Conservation (phyloP, 2,113 vertebrate species). For the Chaenogobius annularis region DNA sequence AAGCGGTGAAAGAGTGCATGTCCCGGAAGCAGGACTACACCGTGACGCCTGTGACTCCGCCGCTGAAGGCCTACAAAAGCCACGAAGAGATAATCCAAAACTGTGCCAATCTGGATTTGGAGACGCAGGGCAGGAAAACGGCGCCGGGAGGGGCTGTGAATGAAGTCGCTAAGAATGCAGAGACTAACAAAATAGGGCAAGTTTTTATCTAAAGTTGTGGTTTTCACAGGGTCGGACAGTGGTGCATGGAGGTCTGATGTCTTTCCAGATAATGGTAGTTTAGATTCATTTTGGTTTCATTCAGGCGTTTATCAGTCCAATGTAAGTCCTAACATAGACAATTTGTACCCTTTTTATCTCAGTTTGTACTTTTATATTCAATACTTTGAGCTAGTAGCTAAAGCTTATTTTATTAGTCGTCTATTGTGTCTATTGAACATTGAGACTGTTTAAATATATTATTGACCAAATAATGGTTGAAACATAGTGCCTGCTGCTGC, state of each 20-base stretch:
- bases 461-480: too few relatives aligned
- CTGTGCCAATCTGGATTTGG: conserved; percentile 76
- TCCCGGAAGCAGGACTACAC: conserved; percentile 76
- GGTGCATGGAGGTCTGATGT: background rate
- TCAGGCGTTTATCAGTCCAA: background rate
- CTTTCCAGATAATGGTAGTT: background rate
- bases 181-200: conserved; percentile 65
- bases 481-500: too few relatives aligned
- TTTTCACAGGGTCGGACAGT: background rate
- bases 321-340: background rate
- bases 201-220: conserved; percentile 68
- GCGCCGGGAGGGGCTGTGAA: conserved; percentile 29
- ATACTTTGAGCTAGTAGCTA: background rate
- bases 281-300: background rate
- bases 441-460: too few relatives aligned
- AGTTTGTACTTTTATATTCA: conserved; percentile 51
- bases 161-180: conserved; percentile 42
- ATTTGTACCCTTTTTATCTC: background rate
- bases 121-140: conserved; percentile 66
- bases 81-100: conserved; percentile 75
- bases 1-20: conserved; percentile 84
- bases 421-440: too few relatives aligned
- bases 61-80: conserved; percentile 61
- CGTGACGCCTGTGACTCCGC: conserved; percentile 72
- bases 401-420: too few relatives aligned